Base-by-base conservation (phyloP, 2,797 vertebrate genomes). In the Catostomus latipinnis region DNA sequence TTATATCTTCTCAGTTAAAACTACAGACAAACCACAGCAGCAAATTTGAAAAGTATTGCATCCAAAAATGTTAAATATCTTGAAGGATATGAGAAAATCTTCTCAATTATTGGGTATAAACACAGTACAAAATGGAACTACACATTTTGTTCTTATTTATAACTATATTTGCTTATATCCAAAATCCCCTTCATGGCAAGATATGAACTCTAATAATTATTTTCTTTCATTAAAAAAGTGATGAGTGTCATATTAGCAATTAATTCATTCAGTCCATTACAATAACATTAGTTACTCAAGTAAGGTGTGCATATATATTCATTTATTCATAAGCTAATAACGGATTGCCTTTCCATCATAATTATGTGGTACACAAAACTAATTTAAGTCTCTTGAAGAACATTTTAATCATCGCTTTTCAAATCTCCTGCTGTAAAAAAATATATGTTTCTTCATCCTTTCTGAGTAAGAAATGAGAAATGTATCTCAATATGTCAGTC, bases 321-420 rank as follows among this genome's bases (percentile, higher is more conserved):
- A 18, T 60, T 12, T 70, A 53, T 77, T 70, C 66, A 62, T 49
- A 48, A 78, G 76, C 67, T 78, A 62, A 62, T 78, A 78, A 70
- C 45, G 57, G 43, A 76, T 56, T 56, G 11, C 10, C 34, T 70
- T 71, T 78, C 57, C 11, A 62, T 78, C 67, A 78, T 53, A 45
- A 53, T 78, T 71, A 78, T 66, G n/a, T 71, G 58, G 9, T 63
- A 70, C 1, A 16, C 14, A 54, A 60, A 57, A 46, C 56, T 73
- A 63, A 34, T 34, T 72, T 74, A 74, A 53, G 45, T 10, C 61
- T 74, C 22, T 62, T 13, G 50, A 77, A 83, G 71, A 80, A 53
- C 50, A 49, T 65, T 14, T 68, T 18, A 53, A 78, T 6, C 11
- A 46, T 78, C 10, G 18, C 54, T 60, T 68, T 50, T 75, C n/a